A percentile compares a stretch with the other conserved stretches of the same genome.
These are phyloP conservation scores for Glaucidium brasilianum DNA, from an alignment of 2,113 vertebrate species.

Conservation along the genomic window DNA sequence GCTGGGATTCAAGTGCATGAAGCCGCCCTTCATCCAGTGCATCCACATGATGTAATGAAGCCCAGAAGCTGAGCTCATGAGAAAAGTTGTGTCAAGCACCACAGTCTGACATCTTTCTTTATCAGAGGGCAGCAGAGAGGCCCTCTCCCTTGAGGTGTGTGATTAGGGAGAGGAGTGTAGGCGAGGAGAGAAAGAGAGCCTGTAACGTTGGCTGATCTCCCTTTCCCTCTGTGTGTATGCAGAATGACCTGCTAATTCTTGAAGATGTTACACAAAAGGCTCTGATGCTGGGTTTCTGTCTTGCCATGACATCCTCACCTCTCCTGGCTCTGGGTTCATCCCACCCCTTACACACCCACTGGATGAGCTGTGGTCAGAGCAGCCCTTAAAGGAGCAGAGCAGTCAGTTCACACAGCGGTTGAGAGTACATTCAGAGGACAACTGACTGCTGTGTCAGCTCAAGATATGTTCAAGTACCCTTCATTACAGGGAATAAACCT, in stretches of 20 bases:
- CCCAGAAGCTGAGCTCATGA: background rate
- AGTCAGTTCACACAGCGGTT: background rate
- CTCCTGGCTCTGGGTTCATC: background rate
- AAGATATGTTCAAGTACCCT: background rate
- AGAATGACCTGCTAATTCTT: background rate
- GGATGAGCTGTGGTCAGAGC: background rate
- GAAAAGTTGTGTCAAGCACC: background rate
- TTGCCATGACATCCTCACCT: background rate
- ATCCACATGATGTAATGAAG: background rate
- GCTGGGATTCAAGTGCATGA: background rate
- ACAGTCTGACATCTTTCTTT: background rate
- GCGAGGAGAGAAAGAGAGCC: background rate
- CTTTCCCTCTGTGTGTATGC: rapidly evolving
- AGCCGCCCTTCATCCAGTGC: background rate
- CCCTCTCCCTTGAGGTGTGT: background rate
- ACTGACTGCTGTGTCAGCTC: background rate
- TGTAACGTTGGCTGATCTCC: background rate
- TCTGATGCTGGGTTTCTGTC: background rate
- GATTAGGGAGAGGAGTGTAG: background rate
- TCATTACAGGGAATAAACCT: background rate
- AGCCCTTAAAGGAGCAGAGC: background rate
- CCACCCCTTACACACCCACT: background rate
- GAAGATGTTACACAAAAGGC: background rate
- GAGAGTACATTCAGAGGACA: background rate
- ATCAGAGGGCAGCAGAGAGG: background rate